Evolutionary conservation across 2,888 invertebrate species (phyloP).

Genomic region (Brassicogethes aeneus): DNA sequence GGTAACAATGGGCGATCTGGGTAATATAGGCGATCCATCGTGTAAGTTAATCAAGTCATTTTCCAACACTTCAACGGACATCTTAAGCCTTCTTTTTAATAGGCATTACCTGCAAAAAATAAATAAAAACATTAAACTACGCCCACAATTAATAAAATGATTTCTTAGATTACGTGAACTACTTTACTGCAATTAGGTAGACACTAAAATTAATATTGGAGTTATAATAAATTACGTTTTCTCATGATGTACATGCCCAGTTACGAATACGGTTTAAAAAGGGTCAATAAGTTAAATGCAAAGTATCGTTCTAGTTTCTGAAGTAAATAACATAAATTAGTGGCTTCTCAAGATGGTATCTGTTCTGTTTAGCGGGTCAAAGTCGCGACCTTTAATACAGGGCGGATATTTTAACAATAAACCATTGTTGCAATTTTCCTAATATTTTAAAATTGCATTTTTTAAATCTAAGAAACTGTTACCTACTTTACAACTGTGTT

Average conservation of each 20-base stretch:
- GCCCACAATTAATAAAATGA: neutral
- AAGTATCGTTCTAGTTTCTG: constrained; percentile 1
- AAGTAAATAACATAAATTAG: neutral
- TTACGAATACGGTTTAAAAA: too few relatives aligned
- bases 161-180: neutral
- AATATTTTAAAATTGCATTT: too few relatives aligned
- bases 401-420: neutral
- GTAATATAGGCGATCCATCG: constrained; percentile 31
- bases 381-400: neutral
- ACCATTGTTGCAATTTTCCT: neutral
- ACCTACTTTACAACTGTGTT: too few relatives aligned
- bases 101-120: constrained; percentile 22
- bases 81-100: constrained; percentile 2
- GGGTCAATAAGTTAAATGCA: constrained; percentile 2
- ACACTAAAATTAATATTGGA: neutral
- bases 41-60: constrained; percentile 35
- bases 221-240: neutral
- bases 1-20: constrained; percentile 15
- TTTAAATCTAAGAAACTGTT: too few relatives aligned
- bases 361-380: neutral
- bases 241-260: neutral
- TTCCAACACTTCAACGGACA: constrained; percentile 13
- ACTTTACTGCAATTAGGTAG: too few relatives aligned
- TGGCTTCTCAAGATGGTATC: neutral
- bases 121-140: neutral